A percentile compares a stretch with the other conserved stretches of the same genome.
Evolutionary conservation across 2,888 invertebrate genomes (phyloP).

Genomic region (Hedya salicella): DNA sequence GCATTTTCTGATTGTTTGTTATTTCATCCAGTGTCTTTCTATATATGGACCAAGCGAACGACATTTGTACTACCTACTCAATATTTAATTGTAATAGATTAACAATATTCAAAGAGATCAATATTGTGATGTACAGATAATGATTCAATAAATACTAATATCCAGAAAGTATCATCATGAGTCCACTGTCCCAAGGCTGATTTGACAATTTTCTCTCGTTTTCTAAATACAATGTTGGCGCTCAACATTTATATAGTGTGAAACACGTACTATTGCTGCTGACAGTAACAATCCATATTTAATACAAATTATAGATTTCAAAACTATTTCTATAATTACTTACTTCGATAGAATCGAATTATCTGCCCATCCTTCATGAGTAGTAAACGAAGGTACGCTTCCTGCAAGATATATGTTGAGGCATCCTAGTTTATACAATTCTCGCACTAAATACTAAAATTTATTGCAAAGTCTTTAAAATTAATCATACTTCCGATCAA

Average conservation of each 20-base stretch:
- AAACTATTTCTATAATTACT: slow-evolving; percentile 12
- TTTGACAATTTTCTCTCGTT: slow-evolving; percentile 25
- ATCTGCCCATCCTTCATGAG: not conserved
- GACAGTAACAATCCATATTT: slow-evolving; percentile 22
- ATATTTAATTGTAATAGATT: not conserved
- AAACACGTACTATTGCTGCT: slow-evolving; percentile 33
- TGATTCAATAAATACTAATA: not conserved
- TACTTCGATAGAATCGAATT: not conserved
- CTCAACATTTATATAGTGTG: slow-evolving; percentile 28
- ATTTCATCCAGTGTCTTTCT: not conserved
- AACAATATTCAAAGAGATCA: slow-evolving; percentile 14
- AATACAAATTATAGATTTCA: slow-evolving; percentile 1
- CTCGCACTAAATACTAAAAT: not conserved
- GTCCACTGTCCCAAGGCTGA: slow-evolving; percentile 22
- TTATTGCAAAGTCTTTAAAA: too few relatives aligned
- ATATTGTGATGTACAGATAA: slow-evolving; percentile 22
- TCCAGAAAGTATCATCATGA: not conserved
- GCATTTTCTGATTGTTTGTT: not conserved
- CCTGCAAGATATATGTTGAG: not conserved
- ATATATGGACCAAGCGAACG: too few relatives aligned
- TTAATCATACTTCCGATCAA: too few relatives aligned
- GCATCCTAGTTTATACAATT: not conserved
- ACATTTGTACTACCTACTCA: not conserved
- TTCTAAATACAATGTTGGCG: slow-evolving; percentile 27
- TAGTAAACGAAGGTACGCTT: not conserved